These are phyloP conservation scores for Coenonympha arcania DNA, from an alignment of 2,888 invertebrate genomes.

Conservation along the genomic window DNA sequence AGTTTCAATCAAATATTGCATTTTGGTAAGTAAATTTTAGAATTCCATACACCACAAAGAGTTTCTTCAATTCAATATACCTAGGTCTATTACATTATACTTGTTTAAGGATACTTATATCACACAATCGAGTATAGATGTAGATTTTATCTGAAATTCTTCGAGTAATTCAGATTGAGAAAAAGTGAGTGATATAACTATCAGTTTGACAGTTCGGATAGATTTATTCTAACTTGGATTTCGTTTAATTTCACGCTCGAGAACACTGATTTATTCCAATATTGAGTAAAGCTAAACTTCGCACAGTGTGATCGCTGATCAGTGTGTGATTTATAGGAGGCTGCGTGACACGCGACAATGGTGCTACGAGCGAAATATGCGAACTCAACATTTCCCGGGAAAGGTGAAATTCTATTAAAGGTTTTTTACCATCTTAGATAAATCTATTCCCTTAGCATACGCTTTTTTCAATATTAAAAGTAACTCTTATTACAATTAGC, in stretches of 20 bases:
- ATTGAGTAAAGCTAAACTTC: constrained; percentile 52
- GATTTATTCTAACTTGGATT: constrained; percentile 42
- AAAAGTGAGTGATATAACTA: constrained; percentile 14
- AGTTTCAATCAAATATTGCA: no score
- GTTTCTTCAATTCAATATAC: no score
- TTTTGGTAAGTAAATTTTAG: no score
- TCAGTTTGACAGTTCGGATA: constrained; percentile 31
- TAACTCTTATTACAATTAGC: no score
- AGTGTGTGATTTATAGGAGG: constrained; percentile 49
- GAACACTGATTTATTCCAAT: constrained; percentile 51
- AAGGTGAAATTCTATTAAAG: neutral
- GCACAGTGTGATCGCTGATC: constrained; percentile 56
- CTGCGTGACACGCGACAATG: constrained; percentile 40
- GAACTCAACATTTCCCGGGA: neutral
- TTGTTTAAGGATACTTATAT: no score
- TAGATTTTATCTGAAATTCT: neutral
- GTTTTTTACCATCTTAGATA: no score
- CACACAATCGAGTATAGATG: neutral
- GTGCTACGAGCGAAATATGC: neutral
- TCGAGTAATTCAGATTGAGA: neutral
- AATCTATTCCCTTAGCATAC: no score
- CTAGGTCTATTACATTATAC: no score
- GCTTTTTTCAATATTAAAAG: no score
- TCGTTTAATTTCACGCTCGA: constrained; percentile 54
- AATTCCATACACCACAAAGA: no score